Evolutionary conservation across 2,797 vertebrate genomes (phyloP).

Genomic region (Pachyuromys duprasi): DNA sequence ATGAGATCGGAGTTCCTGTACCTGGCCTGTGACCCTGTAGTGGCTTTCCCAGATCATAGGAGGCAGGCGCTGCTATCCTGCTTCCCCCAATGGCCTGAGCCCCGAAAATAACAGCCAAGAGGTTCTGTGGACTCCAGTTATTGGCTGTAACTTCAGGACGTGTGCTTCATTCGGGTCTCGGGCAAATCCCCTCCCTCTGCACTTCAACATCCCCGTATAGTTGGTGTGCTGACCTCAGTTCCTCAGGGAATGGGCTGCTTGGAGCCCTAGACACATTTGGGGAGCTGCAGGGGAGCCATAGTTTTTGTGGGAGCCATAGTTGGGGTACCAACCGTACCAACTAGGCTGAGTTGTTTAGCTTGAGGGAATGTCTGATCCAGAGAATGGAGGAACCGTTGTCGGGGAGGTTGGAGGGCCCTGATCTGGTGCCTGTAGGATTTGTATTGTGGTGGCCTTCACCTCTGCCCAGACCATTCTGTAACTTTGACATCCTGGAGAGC

Average conservation of each 20-base stretch:
- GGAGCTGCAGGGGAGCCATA: neutral
- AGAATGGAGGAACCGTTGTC: neutral
- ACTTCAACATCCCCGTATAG: neutral
- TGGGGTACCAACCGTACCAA: neutral
- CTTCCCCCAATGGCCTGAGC: neutral
- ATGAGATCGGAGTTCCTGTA: neutral
- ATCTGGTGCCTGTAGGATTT: neutral
- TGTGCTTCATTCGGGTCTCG: neutral
- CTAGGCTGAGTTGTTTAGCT: neutral
- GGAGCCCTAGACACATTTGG: neutral
- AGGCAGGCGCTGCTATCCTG: neutral
- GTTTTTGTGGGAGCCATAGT: neutral
- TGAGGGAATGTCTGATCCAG: neutral
- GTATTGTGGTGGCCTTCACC: neutral
- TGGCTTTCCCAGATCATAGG: neutral
- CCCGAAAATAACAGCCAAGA: neutral
- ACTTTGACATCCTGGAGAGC: neutral
- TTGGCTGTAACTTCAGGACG: too few relatives aligned
- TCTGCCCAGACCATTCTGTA: neutral
- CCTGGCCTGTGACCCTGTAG: neutral
- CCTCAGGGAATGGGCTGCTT: neutral
- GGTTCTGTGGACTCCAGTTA: neutral
- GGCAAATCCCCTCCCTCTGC: neutral
- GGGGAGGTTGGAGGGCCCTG: neutral
- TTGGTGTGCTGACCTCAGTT: neutral